These are phyloP conservation scores for Lutraria lutraria DNA, from an alignment of 2,888 invertebrate genomes.

Conservation along the genomic window DNA sequence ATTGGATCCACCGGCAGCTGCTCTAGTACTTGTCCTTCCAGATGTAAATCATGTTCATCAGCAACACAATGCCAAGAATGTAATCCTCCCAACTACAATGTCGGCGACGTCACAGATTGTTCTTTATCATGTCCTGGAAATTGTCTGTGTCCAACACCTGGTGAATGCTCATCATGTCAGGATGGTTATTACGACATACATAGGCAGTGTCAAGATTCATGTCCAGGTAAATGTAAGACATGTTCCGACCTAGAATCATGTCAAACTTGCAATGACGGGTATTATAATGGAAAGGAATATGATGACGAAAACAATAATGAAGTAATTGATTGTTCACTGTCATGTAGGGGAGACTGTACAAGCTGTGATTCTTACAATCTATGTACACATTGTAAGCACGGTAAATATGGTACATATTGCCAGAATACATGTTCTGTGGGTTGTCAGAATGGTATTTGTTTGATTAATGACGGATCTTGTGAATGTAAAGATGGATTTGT, in stretches of 20 bases:
- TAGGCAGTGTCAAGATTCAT: not conserved
- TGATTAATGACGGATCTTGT: not conserved
- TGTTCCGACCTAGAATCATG: not conserved
- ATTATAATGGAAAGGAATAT: not conserved
- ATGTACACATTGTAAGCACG: not conserved
- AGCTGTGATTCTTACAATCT: not conserved
- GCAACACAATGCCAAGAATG: too few species aligned
- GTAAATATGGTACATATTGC: not conserved
- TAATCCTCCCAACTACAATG: not conserved
- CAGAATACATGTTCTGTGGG: not conserved
- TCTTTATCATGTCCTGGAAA: not conserved
- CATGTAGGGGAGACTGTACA: not conserved
- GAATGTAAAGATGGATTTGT: not conserved
- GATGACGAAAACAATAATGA: not conserved
- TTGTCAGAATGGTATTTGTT: not conserved
- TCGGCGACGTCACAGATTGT: not conserved
- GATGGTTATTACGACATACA: not conserved
- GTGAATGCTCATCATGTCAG: not conserved
- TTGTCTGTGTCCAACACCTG: not conserved
- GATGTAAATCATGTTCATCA: too few species aligned
- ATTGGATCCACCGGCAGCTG: too few species aligned
- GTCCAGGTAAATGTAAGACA: not conserved
- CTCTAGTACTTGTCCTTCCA: too few species aligned
- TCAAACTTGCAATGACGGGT: not conserved
- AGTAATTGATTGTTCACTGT: not conserved